These are phyloP conservation scores for Xyliphius kryptos DNA, from an alignment of 2,113 vertebrate species.

Conservation along the genomic window DNA sequence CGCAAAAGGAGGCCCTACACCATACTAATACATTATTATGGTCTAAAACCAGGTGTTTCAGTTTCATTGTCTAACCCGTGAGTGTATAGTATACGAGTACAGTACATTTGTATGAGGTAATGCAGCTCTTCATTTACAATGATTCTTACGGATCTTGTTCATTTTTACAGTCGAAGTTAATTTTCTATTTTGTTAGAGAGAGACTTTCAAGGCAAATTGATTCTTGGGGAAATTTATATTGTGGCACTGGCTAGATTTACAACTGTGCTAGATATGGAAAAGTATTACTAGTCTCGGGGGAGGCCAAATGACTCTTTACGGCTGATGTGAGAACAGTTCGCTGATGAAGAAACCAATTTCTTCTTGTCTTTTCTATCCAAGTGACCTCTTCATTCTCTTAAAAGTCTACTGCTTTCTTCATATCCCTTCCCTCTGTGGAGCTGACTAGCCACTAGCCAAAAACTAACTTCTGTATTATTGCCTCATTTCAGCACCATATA, in stretches of 20 bases:
- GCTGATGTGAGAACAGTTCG: slow-evolving; percentile 61
- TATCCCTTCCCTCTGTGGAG: slow-evolving; percentile 44
- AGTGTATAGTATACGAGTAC: no score
- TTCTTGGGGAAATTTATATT: slow-evolving; percentile 65
- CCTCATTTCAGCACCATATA: no score
- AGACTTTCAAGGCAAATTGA: slow-evolving; percentile 53
- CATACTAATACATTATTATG: no score
- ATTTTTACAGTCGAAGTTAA: slow-evolving; percentile 52
- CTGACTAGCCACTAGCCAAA: no score
- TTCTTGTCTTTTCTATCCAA: slow-evolving; percentile 42
- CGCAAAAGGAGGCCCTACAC: no score
- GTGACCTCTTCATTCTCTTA: slow-evolving; percentile 26
- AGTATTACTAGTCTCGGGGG: slow-evolving; percentile 72
- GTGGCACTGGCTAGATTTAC: slow-evolving; percentile 77
- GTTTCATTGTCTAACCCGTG: no score
- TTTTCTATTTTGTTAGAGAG: slow-evolving; percentile 53
- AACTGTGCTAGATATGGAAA: slow-evolving; percentile 74
- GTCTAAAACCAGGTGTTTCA: no score
- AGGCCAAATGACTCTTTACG: slow-evolving; percentile 69
- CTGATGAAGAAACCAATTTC: slow-evolving; percentile 66
- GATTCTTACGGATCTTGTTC: slow-evolving; percentile 47
- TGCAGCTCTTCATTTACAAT: no score
- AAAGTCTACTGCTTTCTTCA: slow-evolving; percentile 35
- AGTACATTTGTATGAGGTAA: no score
- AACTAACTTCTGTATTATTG: no score